Percentiles rank a stretch among this genome's conserved stretches.
Conservation (phyloP, 2,113 vertebrate species). For the Microtus richardsoni region DNA sequence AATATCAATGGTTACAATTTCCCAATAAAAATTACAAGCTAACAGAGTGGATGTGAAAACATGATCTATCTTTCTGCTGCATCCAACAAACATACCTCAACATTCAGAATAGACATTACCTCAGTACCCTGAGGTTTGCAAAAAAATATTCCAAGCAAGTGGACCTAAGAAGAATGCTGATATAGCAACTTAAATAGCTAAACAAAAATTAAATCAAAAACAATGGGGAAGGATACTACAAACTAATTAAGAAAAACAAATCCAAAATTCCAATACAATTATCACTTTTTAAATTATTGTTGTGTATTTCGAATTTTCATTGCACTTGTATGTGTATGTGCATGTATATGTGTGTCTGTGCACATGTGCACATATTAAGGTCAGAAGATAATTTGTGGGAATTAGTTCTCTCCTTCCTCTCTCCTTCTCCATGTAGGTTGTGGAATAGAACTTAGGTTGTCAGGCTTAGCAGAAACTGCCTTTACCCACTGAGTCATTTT, state of each 20-base stretch:
- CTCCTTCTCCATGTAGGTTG: not conserved
- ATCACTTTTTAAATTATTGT: not conserved
- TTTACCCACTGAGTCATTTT: not conserved
- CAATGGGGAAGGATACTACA: not conserved
- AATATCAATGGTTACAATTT: not conserved
- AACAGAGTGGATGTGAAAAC: not conserved
- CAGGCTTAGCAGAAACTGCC: not conserved
- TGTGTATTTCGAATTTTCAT: not conserved
- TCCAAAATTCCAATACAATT: not conserved
- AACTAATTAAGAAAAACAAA: too few relatives aligned
- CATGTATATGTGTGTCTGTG: not conserved
- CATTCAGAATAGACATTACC: not conserved
- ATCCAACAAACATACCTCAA: not conserved
- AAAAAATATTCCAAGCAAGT: not conserved
- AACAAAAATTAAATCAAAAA: not conserved
- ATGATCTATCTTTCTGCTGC: not conserved
- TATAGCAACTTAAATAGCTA: not conserved
- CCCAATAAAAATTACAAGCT: not conserved
- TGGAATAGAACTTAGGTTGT: not conserved
- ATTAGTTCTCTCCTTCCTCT: too few relatives aligned
- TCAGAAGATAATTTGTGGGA: not conserved
- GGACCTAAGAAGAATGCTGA: not conserved
- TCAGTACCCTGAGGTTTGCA: not conserved
- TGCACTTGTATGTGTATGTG: too few relatives aligned
- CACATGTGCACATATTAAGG: not conserved